A percentile compares a stretch with the other conserved stretches of the same genome.
phyloP scores from a whole-genome alignment of 2,888 invertebrate genomes.

The Sceliomorpha sp. region DNA sequence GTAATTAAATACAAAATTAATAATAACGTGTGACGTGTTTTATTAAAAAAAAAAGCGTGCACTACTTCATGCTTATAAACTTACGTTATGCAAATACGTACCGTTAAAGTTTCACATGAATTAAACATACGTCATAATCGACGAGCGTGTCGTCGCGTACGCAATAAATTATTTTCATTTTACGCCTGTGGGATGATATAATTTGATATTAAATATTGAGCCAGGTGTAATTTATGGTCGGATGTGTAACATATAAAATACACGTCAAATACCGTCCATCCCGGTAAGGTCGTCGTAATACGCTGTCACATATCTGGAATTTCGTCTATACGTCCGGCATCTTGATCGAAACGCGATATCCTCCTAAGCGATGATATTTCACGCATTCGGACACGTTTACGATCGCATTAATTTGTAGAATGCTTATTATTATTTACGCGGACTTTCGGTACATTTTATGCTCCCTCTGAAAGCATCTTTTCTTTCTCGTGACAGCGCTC shows the following conservation, averaged over 20 bases:
- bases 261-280: constrained; percentile 17
- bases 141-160: constrained; percentile 3
- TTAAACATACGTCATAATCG: background rate
- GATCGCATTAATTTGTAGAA: constrained; percentile 42
- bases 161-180: constrained; percentile 4
- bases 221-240: constrained; percentile 17
- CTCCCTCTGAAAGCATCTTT: constrained; percentile 19
- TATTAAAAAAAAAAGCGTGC: too few relatives aligned
- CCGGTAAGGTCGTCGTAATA: constrained; percentile 30
- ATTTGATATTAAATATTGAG: constrained; percentile 13
- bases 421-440: constrained; percentile 39
- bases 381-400: constrained; percentile 31
- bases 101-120: background rate
- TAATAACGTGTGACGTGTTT: too few relatives aligned
- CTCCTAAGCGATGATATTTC: constrained; percentile 35
- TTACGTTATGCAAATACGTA: background rate
- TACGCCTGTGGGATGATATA: background rate
- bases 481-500: constrained; percentile 7
- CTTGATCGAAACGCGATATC: constrained; percentile 43
- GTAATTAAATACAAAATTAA: too few relatives aligned
- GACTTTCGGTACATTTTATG: constrained; percentile 27
- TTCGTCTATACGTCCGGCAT: constrained; percentile 26
- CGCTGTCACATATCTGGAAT: constrained; percentile 29
- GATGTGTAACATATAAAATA: constrained; percentile 19
- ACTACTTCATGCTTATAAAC: background rate